A percentile compares a stretch with the other conserved stretches of the same genome.
phyloP scores from a whole-genome alignment of 2,888 invertebrate genomes.

The Pardosa pseudoannulata region DNA sequence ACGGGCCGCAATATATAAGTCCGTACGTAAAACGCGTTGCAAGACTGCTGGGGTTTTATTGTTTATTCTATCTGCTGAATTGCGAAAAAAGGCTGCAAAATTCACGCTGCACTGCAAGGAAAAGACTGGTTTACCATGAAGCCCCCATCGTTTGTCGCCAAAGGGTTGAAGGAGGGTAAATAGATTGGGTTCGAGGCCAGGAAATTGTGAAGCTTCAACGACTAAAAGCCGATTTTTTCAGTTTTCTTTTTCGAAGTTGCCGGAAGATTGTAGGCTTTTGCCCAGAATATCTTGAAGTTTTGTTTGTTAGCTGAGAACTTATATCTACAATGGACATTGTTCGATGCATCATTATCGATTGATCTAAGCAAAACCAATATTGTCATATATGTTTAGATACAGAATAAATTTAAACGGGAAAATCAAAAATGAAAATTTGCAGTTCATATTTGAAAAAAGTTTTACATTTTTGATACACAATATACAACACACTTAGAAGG shows the following conservation, averaged over 20 bases:
- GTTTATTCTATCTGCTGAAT: conserved; percentile 59
- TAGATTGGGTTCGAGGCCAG: conserved; percentile 60
- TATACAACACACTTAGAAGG: no score
- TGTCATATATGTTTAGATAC: no score
- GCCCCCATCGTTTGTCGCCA: conserved; percentile 70
- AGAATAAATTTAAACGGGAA: no score
- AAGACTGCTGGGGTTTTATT: conserved; percentile 48
- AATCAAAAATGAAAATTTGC: no score
- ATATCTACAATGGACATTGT: no score
- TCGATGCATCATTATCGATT: no score
- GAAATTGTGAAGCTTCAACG: conserved; percentile 54
- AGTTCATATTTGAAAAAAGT: no score
- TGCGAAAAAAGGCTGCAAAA: conserved; percentile 33
- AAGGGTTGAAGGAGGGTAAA: conserved; percentile 44
- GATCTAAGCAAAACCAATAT: no score
- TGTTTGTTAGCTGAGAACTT: no score
- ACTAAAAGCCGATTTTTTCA: conserved; percentile 22
- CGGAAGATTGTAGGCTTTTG: background rate
- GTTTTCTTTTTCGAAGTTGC: background rate
- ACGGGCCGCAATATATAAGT: conserved; percentile 21
- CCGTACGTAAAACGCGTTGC: conserved; percentile 2
- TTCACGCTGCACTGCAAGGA: conserved; percentile 48
- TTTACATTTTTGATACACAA: no score
- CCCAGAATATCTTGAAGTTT: background rate
- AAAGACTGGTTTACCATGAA: conserved; percentile 68